Evolutionary conservation across 2,113 vertebrate genomes (phyloP), one percentile per base, ranked within the genome.

Genomic region (Microcebus jonahi): DNA sequence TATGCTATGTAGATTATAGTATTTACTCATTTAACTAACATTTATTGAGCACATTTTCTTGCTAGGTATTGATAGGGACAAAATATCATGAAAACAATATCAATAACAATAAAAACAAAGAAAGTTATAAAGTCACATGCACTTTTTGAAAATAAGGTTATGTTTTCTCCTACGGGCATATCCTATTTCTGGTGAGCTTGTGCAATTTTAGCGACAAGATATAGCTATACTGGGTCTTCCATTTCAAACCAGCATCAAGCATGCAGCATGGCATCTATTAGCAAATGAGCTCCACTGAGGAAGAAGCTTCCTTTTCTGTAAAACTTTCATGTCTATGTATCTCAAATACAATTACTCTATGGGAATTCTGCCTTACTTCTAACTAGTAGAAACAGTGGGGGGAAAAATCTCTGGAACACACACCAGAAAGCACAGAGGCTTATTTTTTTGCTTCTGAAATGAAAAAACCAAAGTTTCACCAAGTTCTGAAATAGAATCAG

Each of bases 261-360:
- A 31, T 17, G 18, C 21, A 36, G 48, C 31, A 53, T 20, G 27
- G 2, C 17, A 57, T 90, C 61, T 42, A 23, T 81, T 48, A 90
- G 18, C n/a, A 93, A 94, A 96, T 90, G 83, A 87, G 45, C 25
- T 76, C 80, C 80, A 85, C 70, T 39, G 94, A 90, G 75, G 21
- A 88, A 77, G 15, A 65, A 57, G 23, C 55, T 67, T 57, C 11
- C 12, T 88, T 77, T 67, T 79, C 53, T 71, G n/a, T 42, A 7
- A 91, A 85, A 13, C 34, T 81, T 92, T 90, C 21, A 34, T 53
- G 53, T 45, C 77, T 83, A 27, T 67, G 25, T 61, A 6, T 61
- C 48, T 88, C 71, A 88, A 68, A 91, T 59, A 90, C 76, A 96
- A 63, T 88, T 84, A 70, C 73, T 82, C 88, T 34, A 48, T 59